phyloP scores from a whole-genome alignment of 2,888 invertebrate genomes.

The Epicampocera succincta region DNA sequence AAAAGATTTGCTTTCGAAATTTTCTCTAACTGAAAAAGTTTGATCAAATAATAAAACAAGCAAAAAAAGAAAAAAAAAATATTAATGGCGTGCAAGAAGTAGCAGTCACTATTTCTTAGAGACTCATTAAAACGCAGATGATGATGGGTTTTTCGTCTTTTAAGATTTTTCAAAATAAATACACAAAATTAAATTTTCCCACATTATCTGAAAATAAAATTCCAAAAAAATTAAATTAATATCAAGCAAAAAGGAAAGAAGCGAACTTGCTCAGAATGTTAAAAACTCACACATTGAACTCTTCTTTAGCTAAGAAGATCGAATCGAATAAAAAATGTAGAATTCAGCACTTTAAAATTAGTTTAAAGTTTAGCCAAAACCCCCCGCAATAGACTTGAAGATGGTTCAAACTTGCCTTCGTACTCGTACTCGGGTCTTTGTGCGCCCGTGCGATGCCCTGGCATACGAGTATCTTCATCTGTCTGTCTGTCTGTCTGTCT shows the following conservation, averaged over 20 bases:
- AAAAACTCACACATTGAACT: constrained; percentile 26
- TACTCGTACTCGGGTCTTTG: no score
- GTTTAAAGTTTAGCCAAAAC: constrained; percentile 32
- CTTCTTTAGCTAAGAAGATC: no score
- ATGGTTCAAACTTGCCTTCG: no score
- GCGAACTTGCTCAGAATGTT: constrained; percentile 21
- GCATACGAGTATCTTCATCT: not conserved
- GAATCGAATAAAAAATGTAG: constrained; percentile 23
- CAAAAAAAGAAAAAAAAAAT: constrained; percentile 4
- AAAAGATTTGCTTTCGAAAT: constrained; percentile 21
- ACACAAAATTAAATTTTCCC: constrained; percentile 47
- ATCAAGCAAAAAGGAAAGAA: constrained; percentile 3
- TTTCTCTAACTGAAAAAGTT: constrained; percentile 11
- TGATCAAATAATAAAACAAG: constrained; percentile 6
- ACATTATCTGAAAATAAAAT: constrained; percentile 51
- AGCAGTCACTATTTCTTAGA: constrained; percentile 14
- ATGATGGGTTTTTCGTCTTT: constrained; percentile 22
- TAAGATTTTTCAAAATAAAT: constrained; percentile 32
- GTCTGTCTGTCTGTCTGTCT: not conserved
- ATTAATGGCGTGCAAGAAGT: constrained; percentile 38
- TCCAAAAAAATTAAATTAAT: not conserved
- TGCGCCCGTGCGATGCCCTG: no score
- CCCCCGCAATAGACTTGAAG: not conserved
- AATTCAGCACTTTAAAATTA: constrained; percentile 42
- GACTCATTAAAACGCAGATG: constrained; percentile 36